Conservation (phyloP, 1,140 invertebrate species). For the Procambarus virginalis region DNA sequence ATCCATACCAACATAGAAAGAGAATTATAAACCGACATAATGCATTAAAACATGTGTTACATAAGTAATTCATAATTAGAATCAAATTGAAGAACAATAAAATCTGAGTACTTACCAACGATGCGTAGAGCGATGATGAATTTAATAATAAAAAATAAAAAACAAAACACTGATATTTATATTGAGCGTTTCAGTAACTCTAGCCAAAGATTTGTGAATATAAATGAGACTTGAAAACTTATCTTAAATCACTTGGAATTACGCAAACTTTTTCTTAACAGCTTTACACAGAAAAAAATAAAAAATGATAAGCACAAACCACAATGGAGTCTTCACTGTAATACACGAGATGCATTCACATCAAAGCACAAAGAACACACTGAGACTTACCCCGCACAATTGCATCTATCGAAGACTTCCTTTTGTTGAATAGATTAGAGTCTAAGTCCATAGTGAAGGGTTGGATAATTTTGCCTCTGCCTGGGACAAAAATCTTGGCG, state of each 20-base stretch:
- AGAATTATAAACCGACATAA: too few species aligned
- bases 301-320: neutral
- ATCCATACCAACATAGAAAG: too few species aligned
- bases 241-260: neutral
- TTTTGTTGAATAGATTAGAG: constrained; percentile 65
- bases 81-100: neutral
- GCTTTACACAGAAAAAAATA: neutral
- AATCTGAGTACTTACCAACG: neutral
- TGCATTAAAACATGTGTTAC: too few species aligned
- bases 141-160: neutral
- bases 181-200: neutral
- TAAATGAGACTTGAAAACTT: neutral
- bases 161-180: neutral
- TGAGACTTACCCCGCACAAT: constrained; percentile 62
- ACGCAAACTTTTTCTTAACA: neutral
- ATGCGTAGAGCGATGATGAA: neutral
- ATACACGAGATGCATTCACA: neutral
- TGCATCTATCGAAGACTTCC: constrained; percentile 64
- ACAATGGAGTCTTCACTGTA: too few species aligned
- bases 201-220: neutral
- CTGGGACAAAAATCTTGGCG: constrained; percentile 62
- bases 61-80: too few species aligned
- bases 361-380: neutral
- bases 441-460: constrained; percentile 65
- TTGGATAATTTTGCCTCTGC: constrained; percentile 60